Base-by-base conservation (phyloP, 1,140 invertebrate genomes). In the Anoplolepis gracilipes region DNA sequence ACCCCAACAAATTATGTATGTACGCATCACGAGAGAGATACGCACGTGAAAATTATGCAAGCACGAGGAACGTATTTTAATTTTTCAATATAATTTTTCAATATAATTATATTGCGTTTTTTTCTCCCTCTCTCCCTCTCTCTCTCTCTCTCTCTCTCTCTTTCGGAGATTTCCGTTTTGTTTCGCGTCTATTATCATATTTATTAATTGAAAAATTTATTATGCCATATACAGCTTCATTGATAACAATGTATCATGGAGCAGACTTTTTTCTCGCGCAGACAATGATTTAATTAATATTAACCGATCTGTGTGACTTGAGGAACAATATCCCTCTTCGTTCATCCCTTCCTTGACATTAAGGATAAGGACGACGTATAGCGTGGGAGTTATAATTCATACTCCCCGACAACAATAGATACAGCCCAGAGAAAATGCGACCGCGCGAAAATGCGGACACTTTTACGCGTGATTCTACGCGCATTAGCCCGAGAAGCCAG, bases 1-100 rank as follows among this genome's bases (percentile, higher is more conserved):
- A 87, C 78, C 72, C 77, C 87, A 86, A 77, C 33, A 86, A 87
- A 90, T 90, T 49, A 49, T 88, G 77, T 73, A 49, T 88, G 81
- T 65, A 79, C 55, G 75, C 36, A 65, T 86, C 84, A 70, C 62
- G 55, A 86, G 62, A 61, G 22, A 49, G 36, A 39, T 16, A 3
- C 19, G 84, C 46, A 39, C 28, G 36, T 42, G 28, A 76, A 76
- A 76, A 61, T 76, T 36, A 42, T 10, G 25, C n/a, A 39, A 16
- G 16, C 13, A 16, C 7, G 22, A 64, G 39, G 39, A 22, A 11
- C 6, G 16, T 33, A 33, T 84, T 75, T 84, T 8, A 10, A 22
- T 13, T 49, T 42, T 73, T 78, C 22, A 22, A 28, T 46, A 46
- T 57, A 69, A 69, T 81, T 57, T 42, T 73, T 78, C 22, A 36